Conservation (phyloP, 2,113 vertebrate genomes). For the Cheilinus undulatus region DNA sequence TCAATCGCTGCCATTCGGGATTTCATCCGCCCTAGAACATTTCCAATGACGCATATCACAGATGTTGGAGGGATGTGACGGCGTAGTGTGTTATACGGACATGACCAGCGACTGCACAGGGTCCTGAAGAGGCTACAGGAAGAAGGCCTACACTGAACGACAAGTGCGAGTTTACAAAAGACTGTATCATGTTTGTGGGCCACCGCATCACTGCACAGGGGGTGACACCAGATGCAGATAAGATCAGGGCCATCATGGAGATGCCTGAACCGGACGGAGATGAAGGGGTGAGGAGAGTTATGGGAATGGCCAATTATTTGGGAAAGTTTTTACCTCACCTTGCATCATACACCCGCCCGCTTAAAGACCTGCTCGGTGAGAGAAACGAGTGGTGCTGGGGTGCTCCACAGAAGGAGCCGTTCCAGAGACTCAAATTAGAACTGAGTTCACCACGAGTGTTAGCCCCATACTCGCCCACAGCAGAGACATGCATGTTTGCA, state of each 20-base stretch:
- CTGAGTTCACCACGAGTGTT: no score
- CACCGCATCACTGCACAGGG: no score
- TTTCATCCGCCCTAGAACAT: background rate
- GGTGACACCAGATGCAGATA: slow-evolving; percentile 22
- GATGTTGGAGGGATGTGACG: no score
- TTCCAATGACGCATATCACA: no score
- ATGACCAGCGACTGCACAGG: background rate
- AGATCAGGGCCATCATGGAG: slow-evolving; percentile 15
- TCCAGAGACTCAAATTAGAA: no score
- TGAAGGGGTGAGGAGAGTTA: slow-evolving; percentile 23
- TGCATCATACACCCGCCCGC: no score
- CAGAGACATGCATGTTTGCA: no score
- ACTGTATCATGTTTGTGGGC: no score
- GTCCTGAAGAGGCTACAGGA: background rate
- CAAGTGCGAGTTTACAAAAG: slow-evolving; percentile 27
- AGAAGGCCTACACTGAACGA: slow-evolving; percentile 20
- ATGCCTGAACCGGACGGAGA: slow-evolving; percentile 19
- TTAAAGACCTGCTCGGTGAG: no score
- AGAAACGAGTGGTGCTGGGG: no score
- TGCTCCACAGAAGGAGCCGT: no score
- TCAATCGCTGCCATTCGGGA: slow-evolving; percentile 4
- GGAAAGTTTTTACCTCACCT: background rate
- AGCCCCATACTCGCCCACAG: no score
- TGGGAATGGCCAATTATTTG: slow-evolving; percentile 34
- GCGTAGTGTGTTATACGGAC: background rate